Evolutionary conservation across 2,797 vertebrate genomes (phyloP), one percentile per base, ranked within the genome.

Genomic region (Danionella dracula): DNA sequence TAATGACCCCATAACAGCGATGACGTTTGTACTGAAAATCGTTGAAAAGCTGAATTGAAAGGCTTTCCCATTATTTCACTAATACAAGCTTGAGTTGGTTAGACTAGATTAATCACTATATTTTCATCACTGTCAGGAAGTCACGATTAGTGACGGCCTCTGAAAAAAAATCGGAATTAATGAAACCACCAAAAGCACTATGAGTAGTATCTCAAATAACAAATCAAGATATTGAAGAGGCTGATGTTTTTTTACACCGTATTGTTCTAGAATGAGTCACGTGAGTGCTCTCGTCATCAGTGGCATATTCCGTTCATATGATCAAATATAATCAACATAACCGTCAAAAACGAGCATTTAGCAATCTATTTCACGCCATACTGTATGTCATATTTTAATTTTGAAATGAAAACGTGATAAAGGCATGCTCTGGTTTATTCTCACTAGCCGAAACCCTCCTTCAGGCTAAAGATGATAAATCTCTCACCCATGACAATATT

Each of bases 401-500:
- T 29, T 49, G 45, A 7, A 31, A 9, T 48, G 11, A 35, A 9
- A 38, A 40, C 19, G 29, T 23, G n/a, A 34, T 1, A 17, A 42
- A n/a, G n/a, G n/a, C n/a, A n/a, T 12, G 27, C 58, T 21, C 21
- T 23, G 42, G 23, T 20, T 4, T 50, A 4, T 23, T 45, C 12
- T 35, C 31, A 37, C 17, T 27, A 11, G 17, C 2, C 12, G 10
- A 42, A 48, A 31, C 9, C 23, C 19, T 63, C 20, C 34, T 34
- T 42, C 23, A 13, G 4, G 20, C 21, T 11, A 41, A 13, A 3
- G 19, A 37, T 37, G 1, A 37, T n/a, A 38, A 61, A 78, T 7
- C 17, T 48, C 94, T 96, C 86, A 97, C 96, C 96, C 93, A 97
- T 68, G 91, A 84, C 40, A 90, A 75, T 68, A 90, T 82, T 84